Percentiles rank a stretch among this genome's conserved stretches.
Evolutionary conservation across 2,113 vertebrate species (phyloP).

Genomic region (Delphinus delphis): DNA sequence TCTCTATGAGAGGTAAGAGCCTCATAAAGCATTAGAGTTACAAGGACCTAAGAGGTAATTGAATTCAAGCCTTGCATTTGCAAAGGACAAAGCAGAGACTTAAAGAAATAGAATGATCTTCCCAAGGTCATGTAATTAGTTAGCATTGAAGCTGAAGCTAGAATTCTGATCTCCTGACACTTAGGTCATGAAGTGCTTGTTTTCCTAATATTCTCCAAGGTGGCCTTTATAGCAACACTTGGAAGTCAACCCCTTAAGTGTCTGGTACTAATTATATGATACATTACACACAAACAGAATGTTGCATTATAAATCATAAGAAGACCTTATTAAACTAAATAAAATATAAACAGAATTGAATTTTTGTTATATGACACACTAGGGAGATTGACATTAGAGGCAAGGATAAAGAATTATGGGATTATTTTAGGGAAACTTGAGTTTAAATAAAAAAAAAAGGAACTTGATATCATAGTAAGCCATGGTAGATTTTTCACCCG

Average conservation of each 20-base stretch:
- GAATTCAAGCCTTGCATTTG: background rate
- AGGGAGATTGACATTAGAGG: conserved; percentile 28
- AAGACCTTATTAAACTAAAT: conserved; percentile 50
- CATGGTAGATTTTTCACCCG: conserved; percentile 8
- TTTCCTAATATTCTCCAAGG: background rate
- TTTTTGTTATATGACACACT: conserved; percentile 30
- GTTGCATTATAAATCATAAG: background rate
- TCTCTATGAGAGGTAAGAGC: background rate
- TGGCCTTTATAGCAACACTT: background rate
- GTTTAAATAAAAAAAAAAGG: background rate
- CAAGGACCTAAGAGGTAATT: background rate
- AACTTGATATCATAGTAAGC: background rate
- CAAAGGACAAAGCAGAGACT: background rate
- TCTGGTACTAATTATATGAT: background rate
- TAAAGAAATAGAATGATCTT: background rate
- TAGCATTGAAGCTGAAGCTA: background rate
- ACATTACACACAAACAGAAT: background rate
- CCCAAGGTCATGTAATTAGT: background rate
- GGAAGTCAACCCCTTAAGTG: background rate
- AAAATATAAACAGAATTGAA: conserved; percentile 22
- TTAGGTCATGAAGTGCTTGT: background rate
- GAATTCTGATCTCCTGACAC: background rate
- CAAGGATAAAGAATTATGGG: conserved; percentile 11
- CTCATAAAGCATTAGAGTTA: background rate
- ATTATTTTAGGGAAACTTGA: background rate